Conservation (phyloP, 2,888 invertebrate genomes). For the Periphyllus acericola region DNA sequence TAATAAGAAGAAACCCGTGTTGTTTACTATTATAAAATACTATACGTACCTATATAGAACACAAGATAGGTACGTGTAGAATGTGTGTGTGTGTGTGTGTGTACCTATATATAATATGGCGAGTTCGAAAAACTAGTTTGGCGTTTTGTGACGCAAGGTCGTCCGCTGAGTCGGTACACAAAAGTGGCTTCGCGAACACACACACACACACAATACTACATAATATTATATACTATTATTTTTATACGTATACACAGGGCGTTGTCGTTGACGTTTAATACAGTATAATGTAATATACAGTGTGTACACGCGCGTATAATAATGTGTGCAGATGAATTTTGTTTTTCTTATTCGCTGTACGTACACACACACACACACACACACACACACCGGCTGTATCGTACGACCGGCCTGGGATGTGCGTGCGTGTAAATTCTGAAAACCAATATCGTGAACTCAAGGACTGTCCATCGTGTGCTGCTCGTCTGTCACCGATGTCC, state of each 20-base stretch:
- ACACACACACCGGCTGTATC: too few relatives aligned
- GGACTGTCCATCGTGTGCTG: neutral
- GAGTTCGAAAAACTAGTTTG: slow-evolving; percentile 43
- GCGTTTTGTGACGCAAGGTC: slow-evolving; percentile 52
- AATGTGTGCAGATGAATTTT: neutral
- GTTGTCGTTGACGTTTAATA: neutral
- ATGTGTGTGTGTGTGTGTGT: neutral
- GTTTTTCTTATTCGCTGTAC: slow-evolving; percentile 10
- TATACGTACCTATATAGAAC: too few relatives aligned
- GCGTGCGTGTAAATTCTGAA: neutral
- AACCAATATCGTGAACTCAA: slow-evolving; percentile 27
- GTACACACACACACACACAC: too few relatives aligned
- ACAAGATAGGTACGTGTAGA: too few relatives aligned
- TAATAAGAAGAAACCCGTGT: neutral
- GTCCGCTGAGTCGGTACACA: slow-evolving; percentile 11
- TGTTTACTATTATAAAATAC: neutral
- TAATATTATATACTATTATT: neutral
- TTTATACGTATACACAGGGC: slow-evolving; percentile 1
- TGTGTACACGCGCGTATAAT: neutral
- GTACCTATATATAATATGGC: neutral
- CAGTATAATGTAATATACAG: too few relatives aligned
- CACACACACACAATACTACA: neutral
- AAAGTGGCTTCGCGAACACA: slow-evolving; percentile 11
- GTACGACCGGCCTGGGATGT: too few relatives aligned
- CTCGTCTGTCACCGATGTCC: neutral